A percentile compares a stretch with the other conserved stretches of the same genome.
Conservation (phyloP, 2,888 invertebrate genomes). For the Melanotus villosus region DNA sequence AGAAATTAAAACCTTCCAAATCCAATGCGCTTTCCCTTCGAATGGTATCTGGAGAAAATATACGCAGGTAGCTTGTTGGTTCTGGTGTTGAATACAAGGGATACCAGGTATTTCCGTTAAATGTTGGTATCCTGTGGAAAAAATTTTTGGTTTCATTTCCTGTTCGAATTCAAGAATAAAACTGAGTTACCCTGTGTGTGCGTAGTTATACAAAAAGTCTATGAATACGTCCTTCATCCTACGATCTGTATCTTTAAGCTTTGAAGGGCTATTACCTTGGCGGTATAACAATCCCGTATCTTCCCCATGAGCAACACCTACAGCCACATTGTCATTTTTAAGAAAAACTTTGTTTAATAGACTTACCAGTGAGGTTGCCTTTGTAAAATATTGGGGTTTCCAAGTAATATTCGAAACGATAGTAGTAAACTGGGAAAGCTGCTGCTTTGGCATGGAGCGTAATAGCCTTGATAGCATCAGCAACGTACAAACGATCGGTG, state of each 20-base stretch:
- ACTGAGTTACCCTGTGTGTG: constrained; percentile 24
- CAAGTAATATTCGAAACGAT: constrained; percentile 8
- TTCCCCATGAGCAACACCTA: constrained; percentile 24
- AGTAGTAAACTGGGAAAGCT: constrained; percentile 73
- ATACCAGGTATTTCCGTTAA: constrained; percentile 10
- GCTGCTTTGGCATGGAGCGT: constrained; percentile 55
- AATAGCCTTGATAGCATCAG: constrained; percentile 54
- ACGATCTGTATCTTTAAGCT: neutral
- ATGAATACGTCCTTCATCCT: constrained; percentile 28
- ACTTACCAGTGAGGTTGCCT: constrained; percentile 11
- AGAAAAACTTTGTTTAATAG: neutral
- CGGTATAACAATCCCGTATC: constrained; percentile 17
- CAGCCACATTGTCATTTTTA: neutral
- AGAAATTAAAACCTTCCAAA: constrained; percentile 12
- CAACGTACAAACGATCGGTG: constrained; percentile 74
- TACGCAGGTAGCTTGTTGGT: constrained; percentile 15
- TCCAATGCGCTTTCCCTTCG: neutral
- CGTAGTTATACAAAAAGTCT: constrained; percentile 18
- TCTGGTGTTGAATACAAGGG: neutral
- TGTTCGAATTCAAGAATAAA: neutral
- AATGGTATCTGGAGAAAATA: constrained; percentile 12
- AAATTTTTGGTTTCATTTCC: neutral
- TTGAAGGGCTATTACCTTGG: neutral
- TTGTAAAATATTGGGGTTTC: neutral
- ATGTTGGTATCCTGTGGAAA: constrained; percentile 2